A percentile compares a stretch with the other conserved stretches of the same genome.
Conservation (phyloP, 2,797 vertebrate species). For the Podarcis siculus region DNA sequence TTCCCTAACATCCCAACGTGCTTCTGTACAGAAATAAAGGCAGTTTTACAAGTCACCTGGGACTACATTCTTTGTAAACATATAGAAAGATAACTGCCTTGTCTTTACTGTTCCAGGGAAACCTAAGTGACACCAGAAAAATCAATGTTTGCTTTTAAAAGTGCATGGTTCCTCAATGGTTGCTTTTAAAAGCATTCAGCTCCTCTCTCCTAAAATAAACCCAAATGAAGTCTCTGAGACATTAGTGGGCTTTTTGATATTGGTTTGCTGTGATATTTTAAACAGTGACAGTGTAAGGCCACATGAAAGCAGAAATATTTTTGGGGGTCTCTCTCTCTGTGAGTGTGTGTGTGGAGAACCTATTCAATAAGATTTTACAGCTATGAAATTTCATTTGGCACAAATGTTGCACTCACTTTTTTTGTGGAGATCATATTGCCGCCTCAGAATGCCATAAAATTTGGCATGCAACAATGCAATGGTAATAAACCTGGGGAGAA, state of each 20-base stretch:
- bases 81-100: fast-evolving
- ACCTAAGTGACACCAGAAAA: background rate
- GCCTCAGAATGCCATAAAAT: fast-evolving
- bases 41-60: background rate
- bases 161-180: background rate
- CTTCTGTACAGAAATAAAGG: fast-evolving
- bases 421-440: background rate
- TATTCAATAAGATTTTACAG: background rate
- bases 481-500: background rate
- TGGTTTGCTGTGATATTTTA: background rate
- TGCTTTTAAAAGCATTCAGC: background rate
- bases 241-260: background rate
- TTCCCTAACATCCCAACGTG: background rate
- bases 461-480: background rate
- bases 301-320: background rate
- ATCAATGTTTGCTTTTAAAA: background rate
- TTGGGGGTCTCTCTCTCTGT: too few species aligned
- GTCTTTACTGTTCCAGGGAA: too few species aligned
- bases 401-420: background rate
- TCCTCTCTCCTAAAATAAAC: background rate
- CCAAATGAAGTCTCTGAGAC: fast-evolving
- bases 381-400: background rate
- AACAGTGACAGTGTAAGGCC: conserved; percentile 3
- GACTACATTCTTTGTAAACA: fast-evolving
- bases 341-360: background rate